Evolutionary conservation across 2,797 vertebrate genomes (phyloP).

Genomic region (Hyperoplus immaculatus): DNA sequence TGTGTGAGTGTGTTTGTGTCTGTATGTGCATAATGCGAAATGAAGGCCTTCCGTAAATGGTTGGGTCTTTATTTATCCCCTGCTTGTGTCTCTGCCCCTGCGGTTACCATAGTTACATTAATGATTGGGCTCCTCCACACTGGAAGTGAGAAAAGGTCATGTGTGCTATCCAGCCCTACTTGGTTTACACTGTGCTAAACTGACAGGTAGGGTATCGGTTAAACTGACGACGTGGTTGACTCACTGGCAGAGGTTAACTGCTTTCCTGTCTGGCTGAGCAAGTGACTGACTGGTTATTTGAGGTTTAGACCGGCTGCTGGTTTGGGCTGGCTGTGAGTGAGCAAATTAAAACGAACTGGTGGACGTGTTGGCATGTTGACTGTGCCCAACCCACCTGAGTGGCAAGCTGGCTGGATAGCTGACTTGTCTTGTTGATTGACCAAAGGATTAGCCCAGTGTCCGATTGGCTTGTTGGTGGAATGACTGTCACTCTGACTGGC

Average conservation of each 20-base stretch:
- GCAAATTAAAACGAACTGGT: constrained; percentile 63
- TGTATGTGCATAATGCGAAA: constrained; percentile 60
- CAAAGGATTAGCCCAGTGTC: constrained; percentile 62
- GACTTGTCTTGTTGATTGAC: constrained; percentile 69
- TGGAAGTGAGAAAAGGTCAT: constrained; percentile 87
- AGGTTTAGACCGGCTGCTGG: constrained; percentile 54
- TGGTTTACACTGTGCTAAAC: constrained; percentile 71
- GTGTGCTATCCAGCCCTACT: constrained; percentile 72
- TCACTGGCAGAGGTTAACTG: constrained; percentile 77
- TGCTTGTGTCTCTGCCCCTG: constrained; percentile 88
- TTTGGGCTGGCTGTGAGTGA: constrained; percentile 37
- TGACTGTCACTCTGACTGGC: constrained; percentile 60
- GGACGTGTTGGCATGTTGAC: constrained; percentile 61
- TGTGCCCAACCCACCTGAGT: constrained; percentile 55
- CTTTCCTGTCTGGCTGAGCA: constrained; percentile 66
- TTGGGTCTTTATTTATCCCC: constrained; percentile 91
- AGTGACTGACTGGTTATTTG: constrained; percentile 73
- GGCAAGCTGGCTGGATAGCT: constrained; percentile 59
- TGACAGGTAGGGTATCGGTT: constrained; percentile 69
- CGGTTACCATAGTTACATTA: constrained; percentile 86
- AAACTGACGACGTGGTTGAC: constrained; percentile 63
- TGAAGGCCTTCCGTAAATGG: constrained; percentile 88
- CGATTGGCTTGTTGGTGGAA: constrained; percentile 64
- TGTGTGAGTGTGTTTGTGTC: constrained; percentile 51
- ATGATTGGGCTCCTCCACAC: constrained; percentile 84